Base-by-base conservation (phyloP, 2,797 vertebrate genomes). In the Alfaro cultratus region DNA sequence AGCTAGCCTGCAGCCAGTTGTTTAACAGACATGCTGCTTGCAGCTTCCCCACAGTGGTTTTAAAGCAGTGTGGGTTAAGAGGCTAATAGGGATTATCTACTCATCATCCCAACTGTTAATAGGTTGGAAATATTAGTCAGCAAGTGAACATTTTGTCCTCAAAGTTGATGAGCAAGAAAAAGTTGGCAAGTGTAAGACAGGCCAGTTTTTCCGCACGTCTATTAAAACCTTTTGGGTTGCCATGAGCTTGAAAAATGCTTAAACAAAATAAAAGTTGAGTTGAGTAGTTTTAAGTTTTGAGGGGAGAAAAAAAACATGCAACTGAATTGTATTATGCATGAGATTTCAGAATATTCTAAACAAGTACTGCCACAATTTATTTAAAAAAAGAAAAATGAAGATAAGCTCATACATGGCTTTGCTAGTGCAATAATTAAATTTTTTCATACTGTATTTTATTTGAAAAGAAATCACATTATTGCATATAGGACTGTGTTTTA, bases 101-200 rank as follows among this genome's bases (percentile, higher is more conserved):
- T 29, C 68, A 71, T 71, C 68, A 41, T 23, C 21, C 34, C 21
- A 39, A 39, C 64, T 39, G 36, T 64, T 64, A 43, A 39, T 26
- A 70, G 21, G 67, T 70, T 23, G 18, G 34, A 64, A 39, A 39
- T n/a, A 41, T 43, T 43, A 41, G 36, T 5, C 10, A 70, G 67
- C 23, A 70, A 67, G 4, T 8, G 62, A 67, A 67, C 62, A 67
- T 39, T 39, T 67, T 39, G 3, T 70, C 21, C 39, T 70, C 39
- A 70, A 41, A 70, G 39, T 26, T 41, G 67, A 68, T n/a, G 23
- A 70, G 67, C 67, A 70, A 43, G 11, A 70, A 70, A 43, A 70
- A n/a, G 26, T 11, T 70, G 23, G 67, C 21, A 45, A 70, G 36
- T 67, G 34, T 41, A 68, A 39, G 4, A 41, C 5, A 1, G 9